Evolutionary conservation across 2,113 vertebrate species (phyloP).

Genomic region (Ahaetulla prasina): DNA sequence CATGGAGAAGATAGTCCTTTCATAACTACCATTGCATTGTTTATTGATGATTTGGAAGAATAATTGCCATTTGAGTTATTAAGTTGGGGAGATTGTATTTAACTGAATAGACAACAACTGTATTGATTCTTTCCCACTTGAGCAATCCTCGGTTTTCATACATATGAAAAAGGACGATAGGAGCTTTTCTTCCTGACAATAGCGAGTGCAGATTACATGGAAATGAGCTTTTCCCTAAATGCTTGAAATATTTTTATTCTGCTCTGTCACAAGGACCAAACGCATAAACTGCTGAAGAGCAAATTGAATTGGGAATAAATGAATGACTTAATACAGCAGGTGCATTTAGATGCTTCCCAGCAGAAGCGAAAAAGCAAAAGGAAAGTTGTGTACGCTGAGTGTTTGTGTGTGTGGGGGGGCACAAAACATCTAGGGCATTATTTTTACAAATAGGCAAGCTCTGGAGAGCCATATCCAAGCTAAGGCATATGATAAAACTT

Average conservation of each 20-base stretch:
- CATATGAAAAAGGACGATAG: rapidly evolving
- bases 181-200: background rate
- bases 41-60: slow-evolving; percentile 40
- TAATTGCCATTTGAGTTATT: slow-evolving; percentile 33
- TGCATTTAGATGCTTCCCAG: background rate
- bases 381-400: background rate
- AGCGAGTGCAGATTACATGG: background rate
- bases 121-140: slow-evolving; percentile 8
- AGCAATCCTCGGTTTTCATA: background rate
- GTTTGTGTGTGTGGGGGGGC: background rate
- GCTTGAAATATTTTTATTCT: background rate
- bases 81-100: slow-evolving; percentile 34
- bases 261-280: rapidly evolving
- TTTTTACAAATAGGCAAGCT: background rate
- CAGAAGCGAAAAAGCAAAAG: background rate
- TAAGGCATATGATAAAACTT: background rate
- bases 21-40: background rate
- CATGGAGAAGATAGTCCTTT: background rate
- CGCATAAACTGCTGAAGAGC: background rate
- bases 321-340: background rate
- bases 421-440: background rate
- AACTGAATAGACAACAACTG: background rate
- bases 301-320: background rate
- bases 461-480: background rate
- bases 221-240: background rate